Conservation (phyloP, 2,797 vertebrate species). For the Lepus oiostolus region DNA sequence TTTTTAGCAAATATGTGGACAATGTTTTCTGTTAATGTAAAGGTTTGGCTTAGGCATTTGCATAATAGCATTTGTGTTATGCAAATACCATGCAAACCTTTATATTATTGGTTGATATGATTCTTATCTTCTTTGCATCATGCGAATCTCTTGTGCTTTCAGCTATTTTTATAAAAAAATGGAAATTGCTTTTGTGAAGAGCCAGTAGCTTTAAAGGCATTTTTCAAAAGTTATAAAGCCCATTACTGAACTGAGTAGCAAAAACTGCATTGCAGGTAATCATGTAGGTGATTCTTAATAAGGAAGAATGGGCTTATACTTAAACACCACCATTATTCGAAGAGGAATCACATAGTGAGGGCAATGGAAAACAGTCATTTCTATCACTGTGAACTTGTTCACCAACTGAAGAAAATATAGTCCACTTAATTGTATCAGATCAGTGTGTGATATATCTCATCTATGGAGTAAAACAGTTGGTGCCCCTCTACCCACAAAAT, state of each 20-base stretch:
- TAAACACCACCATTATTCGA: constrained; percentile 63
- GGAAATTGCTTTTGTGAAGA: constrained; percentile 64
- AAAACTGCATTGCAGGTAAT: background rate
- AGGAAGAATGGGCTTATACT: constrained; percentile 52
- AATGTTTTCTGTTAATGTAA: background rate
- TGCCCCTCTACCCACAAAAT: background rate
- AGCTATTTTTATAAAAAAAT: constrained; percentile 38
- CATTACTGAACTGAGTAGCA: background rate
- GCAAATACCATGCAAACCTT: constrained; percentile 48
- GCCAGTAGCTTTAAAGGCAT: background rate
- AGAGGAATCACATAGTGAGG: constrained; percentile 76
- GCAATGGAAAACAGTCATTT: constrained; percentile 63
- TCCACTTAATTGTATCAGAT: constrained; percentile 42
- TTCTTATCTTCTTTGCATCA: constrained; percentile 7
- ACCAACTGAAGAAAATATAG: constrained; percentile 62
- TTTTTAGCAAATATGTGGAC: constrained; percentile 48
- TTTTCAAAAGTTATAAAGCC: constrained; percentile 43
- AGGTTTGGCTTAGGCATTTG: constrained; percentile 3
- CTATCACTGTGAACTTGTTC: constrained; percentile 45
- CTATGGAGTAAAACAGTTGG: background rate
- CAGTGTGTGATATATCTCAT: constrained; percentile 33
- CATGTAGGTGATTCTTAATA: background rate
- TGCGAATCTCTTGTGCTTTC: constrained; percentile 6
- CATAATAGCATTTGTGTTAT: constrained; percentile 51
- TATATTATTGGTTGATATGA: constrained; percentile 3